Conservation (phyloP, 2,888 invertebrate genomes). For the Pimpla rufipes region DNA sequence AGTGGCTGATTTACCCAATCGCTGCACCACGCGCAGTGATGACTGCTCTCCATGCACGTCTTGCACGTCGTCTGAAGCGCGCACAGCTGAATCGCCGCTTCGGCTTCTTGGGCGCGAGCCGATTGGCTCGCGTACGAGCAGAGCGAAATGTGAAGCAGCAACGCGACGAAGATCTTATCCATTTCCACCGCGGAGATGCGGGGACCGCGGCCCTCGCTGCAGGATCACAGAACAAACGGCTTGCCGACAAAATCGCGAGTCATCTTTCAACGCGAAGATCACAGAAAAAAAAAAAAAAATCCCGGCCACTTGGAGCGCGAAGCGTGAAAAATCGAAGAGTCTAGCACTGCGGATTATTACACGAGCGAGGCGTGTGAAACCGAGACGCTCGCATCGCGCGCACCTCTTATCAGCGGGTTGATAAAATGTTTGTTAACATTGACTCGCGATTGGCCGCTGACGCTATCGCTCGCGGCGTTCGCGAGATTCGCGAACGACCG, state of each 20-base stretch:
- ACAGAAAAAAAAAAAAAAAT: neutral
- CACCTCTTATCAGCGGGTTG: slow-evolving; percentile 49
- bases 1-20: slow-evolving; percentile 74
- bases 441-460: slow-evolving; percentile 25
- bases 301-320: neutral
- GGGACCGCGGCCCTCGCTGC: neutral
- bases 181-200: slow-evolving; percentile 8
- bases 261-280: neutral
- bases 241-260: neutral
- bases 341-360: neutral
- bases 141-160: slow-evolving; percentile 17
- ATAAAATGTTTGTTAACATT: slow-evolving; percentile 52
- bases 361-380: slow-evolving; percentile 29
- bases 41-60: slow-evolving; percentile 75
- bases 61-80: slow-evolving; percentile 75
- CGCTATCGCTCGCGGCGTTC: slow-evolving; percentile 12
- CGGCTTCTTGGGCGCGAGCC: slow-evolving; percentile 43
- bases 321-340: neutral
- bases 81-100: slow-evolving; percentile 67
- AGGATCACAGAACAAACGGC: slow-evolving; percentile 17
- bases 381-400: slow-evolving; percentile 19
- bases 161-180: slow-evolving; percentile 16
- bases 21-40: slow-evolving; percentile 79
- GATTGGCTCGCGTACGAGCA: neutral
- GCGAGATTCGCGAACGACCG: too few species aligned